phyloP scores from a whole-genome alignment of 2,113 vertebrate species.

The Caloenas nicobarica region DNA sequence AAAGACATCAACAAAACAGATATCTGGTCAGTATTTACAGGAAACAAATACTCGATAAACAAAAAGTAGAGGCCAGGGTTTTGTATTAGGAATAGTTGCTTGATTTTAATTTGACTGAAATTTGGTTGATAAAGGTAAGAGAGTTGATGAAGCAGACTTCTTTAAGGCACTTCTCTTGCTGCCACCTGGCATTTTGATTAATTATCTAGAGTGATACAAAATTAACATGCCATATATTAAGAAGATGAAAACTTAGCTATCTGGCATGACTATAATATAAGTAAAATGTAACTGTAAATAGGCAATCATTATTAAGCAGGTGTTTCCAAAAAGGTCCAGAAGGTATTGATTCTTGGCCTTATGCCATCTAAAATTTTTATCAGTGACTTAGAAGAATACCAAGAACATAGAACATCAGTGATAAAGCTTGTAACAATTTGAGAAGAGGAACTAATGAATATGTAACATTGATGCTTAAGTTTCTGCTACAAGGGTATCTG shows the following conservation, averaged over 20 bases:
- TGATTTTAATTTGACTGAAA: neutral
- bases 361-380: neutral
- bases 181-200: neutral
- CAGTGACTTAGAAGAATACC: neutral
- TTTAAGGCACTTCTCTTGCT: neutral
- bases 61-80: accelerated
- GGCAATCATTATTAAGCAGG: neutral
- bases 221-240: neutral
- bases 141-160: neutral
- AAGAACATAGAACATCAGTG: neutral
- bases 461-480: neutral
- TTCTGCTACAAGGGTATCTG: neutral
- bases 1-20: neutral
- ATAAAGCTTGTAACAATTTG: neutral
- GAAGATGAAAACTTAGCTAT: neutral
- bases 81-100: neutral
- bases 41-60: neutral
- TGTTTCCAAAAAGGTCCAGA: neutral
- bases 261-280: neutral
- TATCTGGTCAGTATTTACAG: neutral
- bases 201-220: neutral
- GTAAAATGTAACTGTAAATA: neutral
- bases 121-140: neutral
- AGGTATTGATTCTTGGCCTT: neutral
- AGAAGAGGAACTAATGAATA: neutral